Base-by-base conservation (phyloP, 2,113 vertebrate species). In the Atractosteus spatula region DNA sequence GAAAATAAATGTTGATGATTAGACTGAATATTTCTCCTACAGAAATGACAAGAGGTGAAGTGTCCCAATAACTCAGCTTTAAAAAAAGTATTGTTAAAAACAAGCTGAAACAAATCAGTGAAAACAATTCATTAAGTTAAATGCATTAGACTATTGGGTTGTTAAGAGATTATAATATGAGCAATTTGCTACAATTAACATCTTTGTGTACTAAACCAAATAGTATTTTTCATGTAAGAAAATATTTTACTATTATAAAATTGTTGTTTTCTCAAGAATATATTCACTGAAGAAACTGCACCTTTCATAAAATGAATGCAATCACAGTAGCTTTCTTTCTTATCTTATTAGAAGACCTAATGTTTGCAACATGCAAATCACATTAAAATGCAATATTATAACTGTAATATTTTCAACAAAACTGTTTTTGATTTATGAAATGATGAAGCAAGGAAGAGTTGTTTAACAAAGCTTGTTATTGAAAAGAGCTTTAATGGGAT, bases 1-100 rank as follows among this genome's bases (percentile, higher is more conserved):
- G 70, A 81, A 3, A 66, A 77, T 70, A 85, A 85, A 89, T 78
- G 80, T 82, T 88, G 86, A 89, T 88, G 82, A 89, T 85, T 82
- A 84, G 82, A 81, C 78, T 70, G 63, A 69, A 80, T 63, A 73
- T 75, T 81, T 83, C 83, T 84, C 82, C 80, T 85, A 88, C 84
- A 86, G 81, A 80, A 86, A 80, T 80, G 78, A 85, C 80, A 86
- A 84, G 77, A 83, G 82, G 77, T 73, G 83, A 86, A 81, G 79
- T 82, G 84, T 79, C 78, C 80, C 77, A 77, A 80, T 55, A 76
- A 29, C 29, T 2, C 29, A 29, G 29, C 29, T 29, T 29, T 29
- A 29, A 29, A 29, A 29, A 29, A 29, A 29, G 29, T 29, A 29
- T 29, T 29, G 29, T 1, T 29, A 29, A 29, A 29, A 29, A 29